Evolutionary conservation across 2,797 vertebrate genomes (phyloP).

Genomic region (Smutsia temminckii): DNA sequence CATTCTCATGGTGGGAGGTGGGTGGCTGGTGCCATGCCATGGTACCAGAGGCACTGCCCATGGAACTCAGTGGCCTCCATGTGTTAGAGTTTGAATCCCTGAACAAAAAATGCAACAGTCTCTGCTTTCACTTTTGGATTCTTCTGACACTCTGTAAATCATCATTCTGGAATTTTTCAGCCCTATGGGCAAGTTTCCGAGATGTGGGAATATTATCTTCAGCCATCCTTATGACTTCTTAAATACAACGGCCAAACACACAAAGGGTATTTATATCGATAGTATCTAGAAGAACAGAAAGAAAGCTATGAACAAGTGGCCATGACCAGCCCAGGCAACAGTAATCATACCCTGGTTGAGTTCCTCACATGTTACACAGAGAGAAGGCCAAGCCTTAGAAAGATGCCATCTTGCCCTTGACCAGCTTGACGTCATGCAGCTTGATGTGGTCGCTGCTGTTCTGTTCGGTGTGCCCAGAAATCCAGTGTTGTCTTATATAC

Average conservation of each 20-base stretch:
- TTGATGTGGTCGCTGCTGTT: not conserved
- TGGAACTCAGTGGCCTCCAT: not conserved
- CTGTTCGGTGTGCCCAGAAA: not conserved
- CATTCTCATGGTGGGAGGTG: too few species aligned
- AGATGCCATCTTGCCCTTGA: not conserved
- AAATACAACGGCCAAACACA: not conserved
- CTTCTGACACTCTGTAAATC: not conserved
- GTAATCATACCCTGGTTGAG: not conserved
- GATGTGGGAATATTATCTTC: not conserved
- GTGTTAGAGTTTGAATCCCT: not conserved
- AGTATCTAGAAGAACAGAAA: not conserved
- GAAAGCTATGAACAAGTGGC: not conserved
- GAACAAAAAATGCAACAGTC: not conserved
- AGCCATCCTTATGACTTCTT: not conserved
- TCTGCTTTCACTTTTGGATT: not conserved
- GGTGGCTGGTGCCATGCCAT: fast-evolving
- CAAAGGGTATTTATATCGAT: not conserved
- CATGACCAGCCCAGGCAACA: not conserved
- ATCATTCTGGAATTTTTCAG: not conserved
- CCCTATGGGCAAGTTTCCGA: not conserved
- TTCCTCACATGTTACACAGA: not conserved
- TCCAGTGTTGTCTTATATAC: not conserved
- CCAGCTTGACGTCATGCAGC: not conserved
- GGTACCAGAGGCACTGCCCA: fast-evolving
- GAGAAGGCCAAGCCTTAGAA: not conserved